Percentiles rank a stretch among this genome's conserved stretches.
Evolutionary conservation across 2,797 vertebrate species (phyloP).

Genomic region (Spheniscus humboldti): DNA sequence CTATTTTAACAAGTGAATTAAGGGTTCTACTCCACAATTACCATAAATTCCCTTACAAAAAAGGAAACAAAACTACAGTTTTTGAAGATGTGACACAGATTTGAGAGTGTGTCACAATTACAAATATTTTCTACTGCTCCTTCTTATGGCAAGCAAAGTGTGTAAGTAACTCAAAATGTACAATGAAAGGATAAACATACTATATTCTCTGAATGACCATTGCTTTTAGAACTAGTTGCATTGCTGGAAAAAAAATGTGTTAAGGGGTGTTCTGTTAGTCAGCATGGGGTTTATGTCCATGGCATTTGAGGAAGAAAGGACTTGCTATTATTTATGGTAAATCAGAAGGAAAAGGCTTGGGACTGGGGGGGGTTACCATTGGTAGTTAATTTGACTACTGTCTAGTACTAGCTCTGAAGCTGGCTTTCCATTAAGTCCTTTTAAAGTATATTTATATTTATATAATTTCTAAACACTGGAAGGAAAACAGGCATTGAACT

Average conservation of each 20-base stretch:
- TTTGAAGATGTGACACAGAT: background rate
- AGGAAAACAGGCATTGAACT: background rate
- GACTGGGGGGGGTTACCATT: rapidly evolving
- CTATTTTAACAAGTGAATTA: background rate
- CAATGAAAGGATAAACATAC: background rate
- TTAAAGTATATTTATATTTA: background rate
- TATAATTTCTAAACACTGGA: background rate
- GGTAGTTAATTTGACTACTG: background rate
- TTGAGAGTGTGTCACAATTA: background rate
- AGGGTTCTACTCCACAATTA: background rate
- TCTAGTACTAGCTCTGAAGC: background rate
- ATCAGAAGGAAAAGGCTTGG: background rate
- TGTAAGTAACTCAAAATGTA: background rate
- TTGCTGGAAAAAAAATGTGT: background rate
- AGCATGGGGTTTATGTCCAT: background rate
- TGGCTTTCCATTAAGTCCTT: background rate
- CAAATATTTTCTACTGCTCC: background rate
- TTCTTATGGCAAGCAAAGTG: background rate
- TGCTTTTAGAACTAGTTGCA: background rate
- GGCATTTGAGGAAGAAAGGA: background rate
- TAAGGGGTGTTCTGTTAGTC: background rate
- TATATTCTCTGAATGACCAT: background rate
- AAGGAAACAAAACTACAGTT: background rate
- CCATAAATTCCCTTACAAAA: background rate
- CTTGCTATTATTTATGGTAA: background rate